Percentiles rank a stretch among this genome's conserved stretches.
Evolutionary conservation across 1,140 invertebrate species (phyloP).

Genomic region (Protaetia brevitarsis): DNA sequence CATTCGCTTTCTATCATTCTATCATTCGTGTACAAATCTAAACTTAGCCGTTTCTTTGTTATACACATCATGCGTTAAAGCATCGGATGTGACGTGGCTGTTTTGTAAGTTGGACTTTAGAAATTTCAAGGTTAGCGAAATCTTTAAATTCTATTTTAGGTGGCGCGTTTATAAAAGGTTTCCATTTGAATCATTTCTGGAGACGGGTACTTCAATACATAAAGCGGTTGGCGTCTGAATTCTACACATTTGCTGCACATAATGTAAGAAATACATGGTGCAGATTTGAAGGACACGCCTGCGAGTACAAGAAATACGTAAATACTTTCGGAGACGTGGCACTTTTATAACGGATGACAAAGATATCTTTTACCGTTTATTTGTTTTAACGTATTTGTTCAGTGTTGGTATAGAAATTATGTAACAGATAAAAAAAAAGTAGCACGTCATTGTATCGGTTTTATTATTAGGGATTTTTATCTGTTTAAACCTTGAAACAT

Average conservation of each 20-base stretch:
- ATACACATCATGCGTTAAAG: neutral
- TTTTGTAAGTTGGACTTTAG: neutral
- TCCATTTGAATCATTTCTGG: conserved; percentile 15
- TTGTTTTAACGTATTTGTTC: neutral
- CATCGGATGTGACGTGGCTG: neutral
- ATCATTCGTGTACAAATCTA: neutral
- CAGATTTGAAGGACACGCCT: neutral
- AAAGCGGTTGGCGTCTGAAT: neutral
- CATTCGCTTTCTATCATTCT: too few relatives aligned
- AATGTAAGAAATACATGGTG: neutral
- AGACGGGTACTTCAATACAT: neutral
- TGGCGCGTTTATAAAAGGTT: conserved; percentile 1
- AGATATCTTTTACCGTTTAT: neutral
- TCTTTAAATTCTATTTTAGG: conserved; percentile 13
- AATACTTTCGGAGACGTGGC: neutral
- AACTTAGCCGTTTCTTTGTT: neutral
- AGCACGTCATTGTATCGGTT: neutral
- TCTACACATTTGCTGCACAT: neutral
- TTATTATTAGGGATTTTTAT: neutral
- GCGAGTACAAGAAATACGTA: neutral
- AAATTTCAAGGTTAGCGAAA: conserved; percentile 2
- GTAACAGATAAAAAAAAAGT: neutral
- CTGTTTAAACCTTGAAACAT: neutral
- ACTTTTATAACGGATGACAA: neutral
- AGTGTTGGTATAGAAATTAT: neutral